A percentile compares a stretch with the other conserved stretches of the same genome.
phyloP scores from a whole-genome alignment of 2,888 invertebrate genomes.

The Dinocampus coccinellae region DNA sequence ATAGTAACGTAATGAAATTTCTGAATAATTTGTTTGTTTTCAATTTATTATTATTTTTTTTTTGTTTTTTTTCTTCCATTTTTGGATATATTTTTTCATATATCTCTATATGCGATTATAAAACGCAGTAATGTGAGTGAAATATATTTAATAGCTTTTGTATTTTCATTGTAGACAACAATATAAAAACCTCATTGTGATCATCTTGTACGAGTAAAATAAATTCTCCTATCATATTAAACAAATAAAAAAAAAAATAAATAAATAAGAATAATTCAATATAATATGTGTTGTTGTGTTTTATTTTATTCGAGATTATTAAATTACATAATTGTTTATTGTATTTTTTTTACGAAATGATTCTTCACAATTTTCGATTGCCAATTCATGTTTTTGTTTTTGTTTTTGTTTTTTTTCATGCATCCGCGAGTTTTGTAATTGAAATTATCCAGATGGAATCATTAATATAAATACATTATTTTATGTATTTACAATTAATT shows the following conservation, averaged over 20 bases:
- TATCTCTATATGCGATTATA: background rate
- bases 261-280: background rate
- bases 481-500: conserved; percentile 1
- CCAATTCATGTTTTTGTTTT: background rate
- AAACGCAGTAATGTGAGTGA: no score
- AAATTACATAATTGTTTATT: background rate
- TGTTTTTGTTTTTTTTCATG: background rate
- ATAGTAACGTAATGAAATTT: background rate
- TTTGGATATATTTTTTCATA: background rate
- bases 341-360: background rate
- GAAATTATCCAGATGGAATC: background rate
- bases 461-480: background rate
- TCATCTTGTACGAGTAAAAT: conserved; percentile 59
- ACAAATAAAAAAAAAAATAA: background rate
- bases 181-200: conserved; percentile 55
- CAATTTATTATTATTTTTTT: background rate
- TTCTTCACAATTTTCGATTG: background rate
- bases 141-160: conserved; percentile 32
- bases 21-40: background rate
- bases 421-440: no score
- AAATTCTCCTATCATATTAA: conserved; percentile 48
- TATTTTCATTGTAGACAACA: conserved; percentile 26
- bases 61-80: background rate
- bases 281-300: background rate
- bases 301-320: background rate